These are phyloP conservation scores for Sciaenops ocellatus DNA, from an alignment of 2,797 vertebrate genomes.

Conservation along the genomic window DNA sequence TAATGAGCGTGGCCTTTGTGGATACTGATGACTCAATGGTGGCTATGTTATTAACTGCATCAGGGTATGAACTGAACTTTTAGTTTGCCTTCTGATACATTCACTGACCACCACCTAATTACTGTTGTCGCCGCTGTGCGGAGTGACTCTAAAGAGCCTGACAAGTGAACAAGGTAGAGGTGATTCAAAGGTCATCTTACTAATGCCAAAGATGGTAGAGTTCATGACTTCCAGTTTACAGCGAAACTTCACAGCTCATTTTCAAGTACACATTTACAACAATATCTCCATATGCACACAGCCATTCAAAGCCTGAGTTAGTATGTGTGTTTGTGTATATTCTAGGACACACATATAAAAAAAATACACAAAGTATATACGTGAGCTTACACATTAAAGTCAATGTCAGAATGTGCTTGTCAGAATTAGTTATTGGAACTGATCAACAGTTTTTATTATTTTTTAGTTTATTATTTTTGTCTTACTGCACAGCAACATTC, in stretches of 20 bases:
- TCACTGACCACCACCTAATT: not conserved
- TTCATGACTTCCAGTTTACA: not conserved
- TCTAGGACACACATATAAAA: too few species aligned
- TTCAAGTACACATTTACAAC: too few species aligned
- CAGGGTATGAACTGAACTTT: not conserved
- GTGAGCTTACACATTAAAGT: too few species aligned
- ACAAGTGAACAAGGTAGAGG: not conserved
- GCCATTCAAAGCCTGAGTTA: too few species aligned
- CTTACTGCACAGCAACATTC: not conserved
- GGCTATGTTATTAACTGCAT: slow-evolving; percentile 21
- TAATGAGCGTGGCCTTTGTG: slow-evolving; percentile 35
- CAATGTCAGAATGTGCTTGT: too few species aligned
- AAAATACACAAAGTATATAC: too few species aligned
- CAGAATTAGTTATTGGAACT: too few species aligned
- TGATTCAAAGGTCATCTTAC: not conserved
- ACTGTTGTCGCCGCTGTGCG: not conserved
- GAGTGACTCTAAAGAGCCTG: not conserved
- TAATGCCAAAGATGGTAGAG: not conserved
- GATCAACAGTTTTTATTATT: too few species aligned
- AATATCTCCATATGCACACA: too few species aligned
- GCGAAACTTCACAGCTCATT: not conserved
- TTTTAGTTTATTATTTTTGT: not conserved
- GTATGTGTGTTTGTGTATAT: too few species aligned
- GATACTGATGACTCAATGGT: slow-evolving; percentile 25
- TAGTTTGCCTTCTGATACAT: not conserved